Evolutionary conservation across 2,797 vertebrate genomes (phyloP).

Genomic region (Schizopygopsis pylzovi): DNA sequence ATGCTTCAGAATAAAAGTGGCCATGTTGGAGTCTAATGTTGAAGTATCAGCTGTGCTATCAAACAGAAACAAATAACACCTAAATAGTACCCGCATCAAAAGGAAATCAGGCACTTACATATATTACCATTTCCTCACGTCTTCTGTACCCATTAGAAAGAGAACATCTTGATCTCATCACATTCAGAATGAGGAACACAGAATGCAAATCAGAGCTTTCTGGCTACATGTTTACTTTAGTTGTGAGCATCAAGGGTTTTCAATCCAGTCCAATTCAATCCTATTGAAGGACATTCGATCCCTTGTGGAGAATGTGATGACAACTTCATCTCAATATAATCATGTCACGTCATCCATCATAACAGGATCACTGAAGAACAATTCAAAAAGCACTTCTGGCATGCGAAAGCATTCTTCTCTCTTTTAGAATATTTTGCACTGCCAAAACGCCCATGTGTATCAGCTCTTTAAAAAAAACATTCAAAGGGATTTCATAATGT

Average conservation of each 20-base stretch:
- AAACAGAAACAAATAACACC: slow-evolving; percentile 20
- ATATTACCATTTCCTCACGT: neutral
- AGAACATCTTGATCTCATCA: slow-evolving; percentile 23
- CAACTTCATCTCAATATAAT: slow-evolving; percentile 31
- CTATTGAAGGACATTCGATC: slow-evolving; percentile 1
- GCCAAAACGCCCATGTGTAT: slow-evolving; percentile 9
- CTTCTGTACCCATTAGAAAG: neutral
- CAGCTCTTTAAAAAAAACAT: neutral
- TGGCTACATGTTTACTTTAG: neutral
- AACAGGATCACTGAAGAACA: slow-evolving; percentile 14
- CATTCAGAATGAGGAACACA: neutral
- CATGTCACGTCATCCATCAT: neutral
- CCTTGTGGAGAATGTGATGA: slow-evolving; percentile 17
- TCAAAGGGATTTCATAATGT: neutral
- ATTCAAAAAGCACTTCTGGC: slow-evolving; percentile 13
- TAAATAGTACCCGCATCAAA: slow-evolving; percentile 13
- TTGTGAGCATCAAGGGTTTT: slow-evolving; percentile 17
- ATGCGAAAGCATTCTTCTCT: slow-evolving; percentile 2
- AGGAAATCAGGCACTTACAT: slow-evolving; percentile 8
- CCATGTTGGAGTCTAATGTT: slow-evolving; percentile 26
- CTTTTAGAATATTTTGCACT: neutral
- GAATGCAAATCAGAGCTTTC: slow-evolving; percentile 12
- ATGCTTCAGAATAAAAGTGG: slow-evolving; percentile 23
- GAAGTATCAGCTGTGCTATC: slow-evolving; percentile 31
- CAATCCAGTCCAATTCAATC: slow-evolving; percentile 10